Evolutionary conservation across 1,140 invertebrate genomes (phyloP).

Genomic region (Drosophila varians): DNA sequence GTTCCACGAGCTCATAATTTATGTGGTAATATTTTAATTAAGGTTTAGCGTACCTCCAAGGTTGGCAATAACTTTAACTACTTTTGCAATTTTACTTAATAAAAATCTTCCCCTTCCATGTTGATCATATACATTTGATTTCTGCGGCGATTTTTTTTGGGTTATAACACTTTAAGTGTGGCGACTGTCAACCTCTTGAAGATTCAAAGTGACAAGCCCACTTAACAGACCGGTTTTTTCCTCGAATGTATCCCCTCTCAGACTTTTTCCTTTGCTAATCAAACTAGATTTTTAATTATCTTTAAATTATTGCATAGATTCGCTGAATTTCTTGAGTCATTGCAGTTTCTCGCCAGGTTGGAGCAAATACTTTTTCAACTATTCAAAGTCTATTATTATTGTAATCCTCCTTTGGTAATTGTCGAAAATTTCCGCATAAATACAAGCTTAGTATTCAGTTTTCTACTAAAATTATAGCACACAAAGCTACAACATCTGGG

Average conservation of each 20-base stretch:
- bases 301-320: neutral
- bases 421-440: neutral
- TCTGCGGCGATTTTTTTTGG: conserved; percentile 19
- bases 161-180: conserved; percentile 16
- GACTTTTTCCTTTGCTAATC: conserved; percentile 12
- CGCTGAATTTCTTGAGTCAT: conserved; percentile 12
- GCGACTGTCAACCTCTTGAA: conserved; percentile 31
- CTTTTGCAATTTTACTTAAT: too few species aligned
- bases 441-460: neutral
- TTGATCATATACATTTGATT: conserved; percentile 12
- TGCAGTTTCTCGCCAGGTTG: neutral
- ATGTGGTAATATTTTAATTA: neutral
- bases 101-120: too few species aligned
- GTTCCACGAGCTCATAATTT: neutral
- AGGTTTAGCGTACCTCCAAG: neutral
- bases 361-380: neutral
- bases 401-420: neutral
- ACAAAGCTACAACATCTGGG: too few species aligned
- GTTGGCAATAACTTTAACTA: neutral
- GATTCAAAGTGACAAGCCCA: neutral
- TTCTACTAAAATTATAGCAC: neutral
- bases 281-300: conserved; percentile 12
- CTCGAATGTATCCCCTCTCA: neutral
- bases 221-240: conserved; percentile 33
- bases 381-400: neutral